Evolutionary conservation across 2,113 vertebrate genomes (phyloP), one percentile per base, ranked within the genome.

Genomic region (Barnardius zonarius): DNA sequence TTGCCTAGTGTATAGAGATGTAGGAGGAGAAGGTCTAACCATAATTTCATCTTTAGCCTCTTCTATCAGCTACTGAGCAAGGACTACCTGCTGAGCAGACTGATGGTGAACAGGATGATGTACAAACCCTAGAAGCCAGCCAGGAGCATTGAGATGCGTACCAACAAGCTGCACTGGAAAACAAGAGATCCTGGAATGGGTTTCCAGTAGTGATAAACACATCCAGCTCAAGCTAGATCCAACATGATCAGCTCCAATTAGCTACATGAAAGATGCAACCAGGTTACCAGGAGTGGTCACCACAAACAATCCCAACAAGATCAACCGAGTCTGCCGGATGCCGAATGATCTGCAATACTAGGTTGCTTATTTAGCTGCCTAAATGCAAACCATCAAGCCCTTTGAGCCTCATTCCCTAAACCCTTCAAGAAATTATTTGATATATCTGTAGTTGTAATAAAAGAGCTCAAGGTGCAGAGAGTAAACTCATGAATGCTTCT

Each of bases 71-170:
- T 77, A 35, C 64, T 17, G 76, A 70, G 55, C 49, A 48, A 88
- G 75, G 31, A 61, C 78, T 79, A 19, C 37, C 52, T 0, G 7
- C 78, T 41, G 70, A 84, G 78, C 0, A 0, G 31, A 17, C 41
- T 19, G 35, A 28, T 6, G 43, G 64, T 37, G 68, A 88, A 23
- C 23, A 63, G 90, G 62, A 35, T 33, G 75, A 75, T 0, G 2
- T 9, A 31, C 61, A 74, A 90, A 88, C 67, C 69, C 69, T 8
- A n/a, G 39, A 62, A 75, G 57, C 39, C 41, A 78, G 66, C 44
- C 63, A 39, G 52, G 33, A 22, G 2, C 52, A 16, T 39, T 35
- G 59, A 41, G 10, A n/a, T 2, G 2, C 0, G 1, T 17, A 83
- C 30, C 63, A 69, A 54, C 20, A 73, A 83, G 5, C 33, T 43